phyloP scores from a whole-genome alignment of 1,140 invertebrate genomes.

The Camponotus pennsylvanicus region DNA sequence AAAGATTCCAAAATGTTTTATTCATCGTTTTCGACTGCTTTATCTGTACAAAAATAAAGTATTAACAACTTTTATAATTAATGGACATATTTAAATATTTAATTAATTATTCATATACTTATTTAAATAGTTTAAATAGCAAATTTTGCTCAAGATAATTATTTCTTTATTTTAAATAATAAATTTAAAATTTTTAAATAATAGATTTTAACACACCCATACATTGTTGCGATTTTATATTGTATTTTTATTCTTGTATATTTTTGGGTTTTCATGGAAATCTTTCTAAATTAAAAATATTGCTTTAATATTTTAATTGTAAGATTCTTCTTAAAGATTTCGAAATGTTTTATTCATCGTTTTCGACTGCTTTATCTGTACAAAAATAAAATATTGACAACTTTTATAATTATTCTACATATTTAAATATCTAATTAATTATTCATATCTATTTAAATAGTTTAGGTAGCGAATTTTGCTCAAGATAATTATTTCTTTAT shows the following conservation, averaged over 20 bases:
- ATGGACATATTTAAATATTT: background rate
- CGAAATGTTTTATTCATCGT: too few species aligned
- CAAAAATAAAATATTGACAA: constrained; percentile 1
- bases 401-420: background rate
- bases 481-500: background rate
- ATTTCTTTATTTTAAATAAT: too few species aligned
- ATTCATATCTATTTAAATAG: background rate
- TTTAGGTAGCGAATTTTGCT: background rate
- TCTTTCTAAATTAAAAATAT: too few species aligned
- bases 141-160: background rate
- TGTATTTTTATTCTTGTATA: too few species aligned
- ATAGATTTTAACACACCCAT: too few species aligned
- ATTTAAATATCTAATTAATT: background rate
- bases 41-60: background rate
- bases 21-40: background rate
- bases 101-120: background rate
- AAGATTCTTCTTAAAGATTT: too few species aligned
- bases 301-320: too few species aligned
- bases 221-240: too few species aligned
- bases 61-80: background rate
- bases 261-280: too few species aligned
- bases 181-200: background rate
- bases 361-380: background rate
- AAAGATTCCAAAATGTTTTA: too few species aligned
- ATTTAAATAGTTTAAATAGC: background rate